Conservation (phyloP, 2,888 invertebrate genomes). For the Tetranychus piercei region DNA sequence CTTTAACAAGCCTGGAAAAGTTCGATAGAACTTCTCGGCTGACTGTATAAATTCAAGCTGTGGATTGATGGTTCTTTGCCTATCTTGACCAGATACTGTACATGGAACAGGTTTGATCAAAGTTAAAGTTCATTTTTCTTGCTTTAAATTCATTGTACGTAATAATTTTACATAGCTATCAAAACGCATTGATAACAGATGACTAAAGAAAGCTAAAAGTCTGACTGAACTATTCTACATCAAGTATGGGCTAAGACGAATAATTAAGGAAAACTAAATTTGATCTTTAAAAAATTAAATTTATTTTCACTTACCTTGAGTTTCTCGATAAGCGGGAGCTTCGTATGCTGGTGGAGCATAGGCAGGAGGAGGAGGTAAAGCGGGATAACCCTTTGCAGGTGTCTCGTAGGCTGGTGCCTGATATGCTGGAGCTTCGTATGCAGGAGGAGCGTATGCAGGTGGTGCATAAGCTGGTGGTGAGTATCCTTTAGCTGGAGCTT, state of each 20-base stretch:
- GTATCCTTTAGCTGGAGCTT: conserved; percentile 5
- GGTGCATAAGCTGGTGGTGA: conserved; percentile 8
- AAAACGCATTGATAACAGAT: no score
- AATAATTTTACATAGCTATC: no score
- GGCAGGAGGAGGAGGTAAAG: conserved; percentile 2
- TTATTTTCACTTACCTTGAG: no score
- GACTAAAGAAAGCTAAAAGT: no score
- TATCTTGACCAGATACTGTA: neutral
- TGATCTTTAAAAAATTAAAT: no score
- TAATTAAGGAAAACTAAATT: no score
- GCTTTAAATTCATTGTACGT: neutral
- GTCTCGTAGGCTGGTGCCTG: conserved; percentile 6
- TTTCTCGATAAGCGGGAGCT: neutral
- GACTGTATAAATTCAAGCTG: conserved; percentile 2
- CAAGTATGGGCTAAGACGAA: no score
- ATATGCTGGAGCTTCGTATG: conserved; percentile 10
- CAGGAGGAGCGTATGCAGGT: conserved; percentile 14
- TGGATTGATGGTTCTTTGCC: neutral
- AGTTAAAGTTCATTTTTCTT: neutral
- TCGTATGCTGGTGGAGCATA: neutral
- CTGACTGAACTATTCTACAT: no score
- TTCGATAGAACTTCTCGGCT: neutral
- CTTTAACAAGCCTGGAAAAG: conserved; percentile 3
- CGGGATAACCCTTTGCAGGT: neutral
- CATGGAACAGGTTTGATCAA: neutral